Percentiles rank a stretch among this genome's conserved stretches.
Evolutionary conservation across 2,888 invertebrate species (phyloP).

Genomic region (Pilophorus perplexus): DNA sequence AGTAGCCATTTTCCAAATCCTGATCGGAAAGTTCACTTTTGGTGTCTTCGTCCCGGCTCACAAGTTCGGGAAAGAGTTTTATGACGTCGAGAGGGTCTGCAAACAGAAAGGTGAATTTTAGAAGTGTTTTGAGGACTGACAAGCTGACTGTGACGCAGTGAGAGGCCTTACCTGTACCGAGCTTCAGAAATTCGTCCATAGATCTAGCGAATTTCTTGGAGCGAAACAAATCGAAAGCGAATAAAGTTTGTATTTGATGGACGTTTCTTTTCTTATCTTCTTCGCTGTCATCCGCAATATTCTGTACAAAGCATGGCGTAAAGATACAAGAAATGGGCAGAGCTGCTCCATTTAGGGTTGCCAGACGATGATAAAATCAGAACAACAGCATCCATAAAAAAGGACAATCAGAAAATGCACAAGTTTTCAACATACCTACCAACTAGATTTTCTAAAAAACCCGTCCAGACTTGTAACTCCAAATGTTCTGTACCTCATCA

Average conservation of each 20-base stretch:
- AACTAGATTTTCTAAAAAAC: too few species aligned
- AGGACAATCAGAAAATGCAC: too few species aligned
- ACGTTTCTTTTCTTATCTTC: slow-evolving; percentile 78
- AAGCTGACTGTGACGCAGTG: background rate
- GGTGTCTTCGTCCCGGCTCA: slow-evolving; percentile 55
- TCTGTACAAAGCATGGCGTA: too few species aligned
- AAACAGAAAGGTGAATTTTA: background rate
- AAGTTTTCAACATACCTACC: too few species aligned
- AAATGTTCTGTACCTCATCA: too few species aligned
- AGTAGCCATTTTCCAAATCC: slow-evolving; percentile 81
- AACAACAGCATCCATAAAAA: background rate
- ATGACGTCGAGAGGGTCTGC: slow-evolving; percentile 91
- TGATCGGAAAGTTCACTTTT: slow-evolving; percentile 67
- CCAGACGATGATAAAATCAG: background rate
- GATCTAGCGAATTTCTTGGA: slow-evolving; percentile 85
- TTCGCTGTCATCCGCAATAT: slow-evolving; percentile 74
- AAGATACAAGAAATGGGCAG: too few species aligned
- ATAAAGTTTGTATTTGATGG: slow-evolving; percentile 83
- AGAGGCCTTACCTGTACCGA: slow-evolving; percentile 65
- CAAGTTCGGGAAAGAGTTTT: slow-evolving; percentile 85
- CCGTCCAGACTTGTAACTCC: too few species aligned
- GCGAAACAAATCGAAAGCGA: slow-evolving; percentile 87
- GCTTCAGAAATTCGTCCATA: slow-evolving; percentile 84
- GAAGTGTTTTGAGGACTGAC: background rate
- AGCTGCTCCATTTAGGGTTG: too few species aligned